Conservation (phyloP, 2,888 invertebrate species). For the Caradrina kadenii region DNA sequence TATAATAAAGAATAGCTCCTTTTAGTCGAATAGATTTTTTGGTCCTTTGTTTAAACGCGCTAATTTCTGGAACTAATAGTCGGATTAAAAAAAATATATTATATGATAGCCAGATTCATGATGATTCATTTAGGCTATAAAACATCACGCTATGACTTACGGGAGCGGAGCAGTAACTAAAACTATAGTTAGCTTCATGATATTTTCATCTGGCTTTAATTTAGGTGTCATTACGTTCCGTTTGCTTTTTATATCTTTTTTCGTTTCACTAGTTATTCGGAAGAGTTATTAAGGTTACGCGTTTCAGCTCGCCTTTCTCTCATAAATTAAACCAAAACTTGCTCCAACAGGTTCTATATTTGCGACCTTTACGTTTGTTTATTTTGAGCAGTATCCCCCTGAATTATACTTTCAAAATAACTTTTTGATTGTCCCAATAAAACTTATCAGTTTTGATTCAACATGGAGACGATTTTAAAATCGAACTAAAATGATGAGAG, state of each 20-base stretch:
- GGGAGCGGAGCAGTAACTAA: too few relatives aligned
- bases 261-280: background rate
- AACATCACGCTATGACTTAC: too few relatives aligned
- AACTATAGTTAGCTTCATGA: too few relatives aligned
- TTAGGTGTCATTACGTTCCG: too few relatives aligned
- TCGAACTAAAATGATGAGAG: slow-evolving; percentile 25
- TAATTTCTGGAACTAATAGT: too few relatives aligned
- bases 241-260: background rate
- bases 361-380: slow-evolving; percentile 81
- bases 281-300: background rate
- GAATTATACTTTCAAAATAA: slow-evolving; percentile 68
- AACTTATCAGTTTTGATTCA: slow-evolving; percentile 58
- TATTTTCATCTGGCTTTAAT: too few relatives aligned
- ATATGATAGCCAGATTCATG: too few relatives aligned
- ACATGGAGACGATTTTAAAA: slow-evolving; percentile 37
- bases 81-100: too few relatives aligned
- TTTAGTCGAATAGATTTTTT: too few relatives aligned
- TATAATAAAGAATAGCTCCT: too few relatives aligned
- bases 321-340: slow-evolving; percentile 58
- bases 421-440: slow-evolving; percentile 66
- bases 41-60: too few relatives aligned
- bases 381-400: slow-evolving; percentile 77
- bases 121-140: too few relatives aligned
- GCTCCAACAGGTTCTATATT: slow-evolving; percentile 77
- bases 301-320: slow-evolving; percentile 23